These are phyloP conservation scores for Rissa tridactyla DNA, from an alignment of 2,113 vertebrate species.

Conservation along the genomic window DNA sequence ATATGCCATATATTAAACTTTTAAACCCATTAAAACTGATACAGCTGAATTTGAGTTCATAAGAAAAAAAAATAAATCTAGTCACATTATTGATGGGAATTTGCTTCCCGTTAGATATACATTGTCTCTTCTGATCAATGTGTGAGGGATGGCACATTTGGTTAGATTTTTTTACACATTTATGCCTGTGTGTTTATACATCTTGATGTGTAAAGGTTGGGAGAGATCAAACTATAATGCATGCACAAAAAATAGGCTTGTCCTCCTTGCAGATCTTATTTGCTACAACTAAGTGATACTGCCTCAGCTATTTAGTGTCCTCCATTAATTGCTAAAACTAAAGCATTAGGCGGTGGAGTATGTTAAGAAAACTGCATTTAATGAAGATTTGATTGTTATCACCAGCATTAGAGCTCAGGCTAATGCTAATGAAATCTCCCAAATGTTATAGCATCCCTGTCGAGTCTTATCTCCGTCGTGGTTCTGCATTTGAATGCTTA, in stretches of 20 bases:
- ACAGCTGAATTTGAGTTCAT: not conserved
- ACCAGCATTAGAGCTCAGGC: constrained; percentile 24
- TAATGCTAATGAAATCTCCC: constrained; percentile 41
- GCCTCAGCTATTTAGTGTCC: not conserved
- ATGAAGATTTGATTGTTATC: constrained; percentile 45
- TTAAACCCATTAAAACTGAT: not conserved
- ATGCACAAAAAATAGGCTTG: not conserved
- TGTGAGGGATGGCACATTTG: not conserved
- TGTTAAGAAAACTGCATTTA: constrained; percentile 34
- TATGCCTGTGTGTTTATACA: not conserved
- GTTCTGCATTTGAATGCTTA: constrained; percentile 52
- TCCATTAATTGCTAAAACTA: constrained; percentile 16
- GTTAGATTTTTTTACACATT: not conserved
- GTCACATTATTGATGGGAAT: not conserved
- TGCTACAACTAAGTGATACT: not conserved
- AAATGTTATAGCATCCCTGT: constrained; percentile 32
- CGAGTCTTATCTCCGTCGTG: constrained; percentile 13
- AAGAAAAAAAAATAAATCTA: not conserved
- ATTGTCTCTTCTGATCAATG: not conserved
- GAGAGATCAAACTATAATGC: not conserved
- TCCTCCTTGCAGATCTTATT: not conserved
- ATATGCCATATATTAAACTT: not conserved
- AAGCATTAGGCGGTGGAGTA: not conserved
- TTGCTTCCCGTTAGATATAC: not conserved
- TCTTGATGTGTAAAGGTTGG: not conserved